Percentiles rank a stretch among this genome's conserved stretches.
Conservation (phyloP, 2,888 invertebrate genomes). For the Diploptera punctata region DNA sequence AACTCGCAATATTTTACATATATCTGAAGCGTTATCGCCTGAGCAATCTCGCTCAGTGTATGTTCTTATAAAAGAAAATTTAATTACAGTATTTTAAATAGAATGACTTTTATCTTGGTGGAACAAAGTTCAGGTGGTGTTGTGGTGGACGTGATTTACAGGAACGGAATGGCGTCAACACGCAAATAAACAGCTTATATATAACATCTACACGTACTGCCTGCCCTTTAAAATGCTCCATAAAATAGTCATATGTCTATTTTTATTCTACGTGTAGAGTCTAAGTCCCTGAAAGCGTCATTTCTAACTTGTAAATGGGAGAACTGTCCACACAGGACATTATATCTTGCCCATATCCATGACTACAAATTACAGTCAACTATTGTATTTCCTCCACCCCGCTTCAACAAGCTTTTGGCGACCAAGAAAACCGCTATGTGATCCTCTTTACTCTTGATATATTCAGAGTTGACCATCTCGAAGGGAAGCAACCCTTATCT, state of each 20-base stretch:
- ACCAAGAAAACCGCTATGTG: slow-evolving; percentile 13
- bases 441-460: slow-evolving; percentile 25
- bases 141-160: too few relatives aligned
- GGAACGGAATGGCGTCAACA: too few relatives aligned
- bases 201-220: too few relatives aligned
- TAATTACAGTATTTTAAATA: too few relatives aligned
- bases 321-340: not conserved
- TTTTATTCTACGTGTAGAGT: not conserved
- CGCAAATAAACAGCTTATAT: too few relatives aligned
- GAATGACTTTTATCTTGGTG: too few relatives aligned
- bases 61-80: too few relatives aligned
- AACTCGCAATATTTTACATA: too few relatives aligned
- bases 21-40: too few relatives aligned
- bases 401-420: not conserved
- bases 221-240: too few relatives aligned
- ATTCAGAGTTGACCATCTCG: slow-evolving; percentile 6
- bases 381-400: not conserved
- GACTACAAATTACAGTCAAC: slow-evolving; percentile 11
- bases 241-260: not conserved
- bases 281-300: not conserved
- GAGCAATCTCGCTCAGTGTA: too few relatives aligned
- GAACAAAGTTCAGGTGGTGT: too few relatives aligned
- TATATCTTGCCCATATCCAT: not conserved
- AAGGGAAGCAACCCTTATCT: slow-evolving; percentile 31
- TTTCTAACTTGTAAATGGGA: not conserved